Conservation (phyloP, 2,888 invertebrate genomes). For the Plebejus melissa region DNA sequence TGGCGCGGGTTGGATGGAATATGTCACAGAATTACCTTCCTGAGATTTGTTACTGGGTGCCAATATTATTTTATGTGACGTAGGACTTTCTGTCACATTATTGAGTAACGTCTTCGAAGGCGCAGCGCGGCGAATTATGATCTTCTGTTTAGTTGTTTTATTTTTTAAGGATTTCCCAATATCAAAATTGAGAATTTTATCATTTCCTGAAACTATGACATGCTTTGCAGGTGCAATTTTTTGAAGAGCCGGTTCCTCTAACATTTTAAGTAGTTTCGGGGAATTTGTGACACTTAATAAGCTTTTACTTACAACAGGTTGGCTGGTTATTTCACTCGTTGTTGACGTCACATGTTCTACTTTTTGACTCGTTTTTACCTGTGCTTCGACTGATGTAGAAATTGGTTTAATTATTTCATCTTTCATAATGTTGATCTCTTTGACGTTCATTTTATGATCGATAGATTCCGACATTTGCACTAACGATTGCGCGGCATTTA, state of each 20-base stretch:
- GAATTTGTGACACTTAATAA: conserved; percentile 62
- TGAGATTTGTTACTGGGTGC: conserved; percentile 57
- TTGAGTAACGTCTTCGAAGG: conserved; percentile 57
- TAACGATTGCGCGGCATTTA: conserved; percentile 71
- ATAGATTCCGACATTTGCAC: conserved; percentile 73
- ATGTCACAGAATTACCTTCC: conserved; percentile 64
- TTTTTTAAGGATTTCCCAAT: conserved; percentile 58
- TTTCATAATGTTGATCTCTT: conserved; percentile 47
- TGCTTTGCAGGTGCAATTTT: conserved; percentile 52
- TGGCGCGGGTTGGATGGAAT: conserved; percentile 62
- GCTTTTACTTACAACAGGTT: conserved; percentile 44
- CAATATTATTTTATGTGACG: conserved; percentile 65
- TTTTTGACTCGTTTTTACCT: conserved; percentile 28
- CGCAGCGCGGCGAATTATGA: conserved; percentile 66
- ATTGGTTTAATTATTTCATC: conserved; percentile 37
- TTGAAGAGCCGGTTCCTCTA: conserved; percentile 69
- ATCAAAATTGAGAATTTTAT: conserved; percentile 71
- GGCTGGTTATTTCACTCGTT: conserved; percentile 48
- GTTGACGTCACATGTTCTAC: conserved; percentile 47
- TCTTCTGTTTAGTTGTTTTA: conserved; percentile 65
- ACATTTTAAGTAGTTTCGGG: conserved; percentile 78
- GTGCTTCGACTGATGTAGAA: conserved; percentile 30
- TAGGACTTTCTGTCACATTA: conserved; percentile 54
- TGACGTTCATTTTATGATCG: conserved; percentile 58
- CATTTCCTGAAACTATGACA: conserved; percentile 57